phyloP scores from a whole-genome alignment of 2,797 vertebrate species.

The Numenius phaeopus region DNA sequence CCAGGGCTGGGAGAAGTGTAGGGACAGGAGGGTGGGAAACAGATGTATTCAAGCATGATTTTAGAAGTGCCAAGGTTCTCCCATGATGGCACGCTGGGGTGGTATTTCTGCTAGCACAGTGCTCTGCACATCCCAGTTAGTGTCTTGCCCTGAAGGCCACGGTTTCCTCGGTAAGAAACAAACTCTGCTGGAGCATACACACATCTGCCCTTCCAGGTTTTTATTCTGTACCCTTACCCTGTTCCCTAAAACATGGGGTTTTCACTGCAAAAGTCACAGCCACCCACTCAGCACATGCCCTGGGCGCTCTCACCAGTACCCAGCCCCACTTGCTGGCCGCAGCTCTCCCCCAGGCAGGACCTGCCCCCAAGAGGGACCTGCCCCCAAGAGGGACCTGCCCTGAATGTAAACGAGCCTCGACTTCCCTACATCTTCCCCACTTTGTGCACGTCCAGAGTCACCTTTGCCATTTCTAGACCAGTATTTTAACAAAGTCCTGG shows the following conservation, averaged over 20 bases:
- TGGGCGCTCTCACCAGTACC: neutral
- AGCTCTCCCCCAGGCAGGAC: neutral
- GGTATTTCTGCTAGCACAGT: neutral
- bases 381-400: neutral
- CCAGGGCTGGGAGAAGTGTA: neutral
- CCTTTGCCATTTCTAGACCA: neutral
- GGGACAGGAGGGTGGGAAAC: neutral
- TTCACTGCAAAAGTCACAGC: neutral
- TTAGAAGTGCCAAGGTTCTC: neutral
- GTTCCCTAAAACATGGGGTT: neutral
- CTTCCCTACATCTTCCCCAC: neutral
- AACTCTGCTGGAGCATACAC: neutral
- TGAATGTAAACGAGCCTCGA: neutral
- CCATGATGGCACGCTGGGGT: accelerated
- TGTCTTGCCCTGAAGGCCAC: neutral
- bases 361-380: neutral
- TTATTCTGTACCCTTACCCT: neutral
- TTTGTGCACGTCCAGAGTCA: neutral
- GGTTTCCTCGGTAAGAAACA: neutral
- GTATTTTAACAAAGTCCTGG: neutral
- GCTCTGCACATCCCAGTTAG: neutral
- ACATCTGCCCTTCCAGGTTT: neutral
- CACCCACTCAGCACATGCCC: neutral
- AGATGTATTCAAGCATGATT: neutral
- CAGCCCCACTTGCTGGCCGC: neutral